These are phyloP conservation scores for Pithys albifrons DNA, from an alignment of 2,113 vertebrate genomes.

Conservation along the genomic window DNA sequence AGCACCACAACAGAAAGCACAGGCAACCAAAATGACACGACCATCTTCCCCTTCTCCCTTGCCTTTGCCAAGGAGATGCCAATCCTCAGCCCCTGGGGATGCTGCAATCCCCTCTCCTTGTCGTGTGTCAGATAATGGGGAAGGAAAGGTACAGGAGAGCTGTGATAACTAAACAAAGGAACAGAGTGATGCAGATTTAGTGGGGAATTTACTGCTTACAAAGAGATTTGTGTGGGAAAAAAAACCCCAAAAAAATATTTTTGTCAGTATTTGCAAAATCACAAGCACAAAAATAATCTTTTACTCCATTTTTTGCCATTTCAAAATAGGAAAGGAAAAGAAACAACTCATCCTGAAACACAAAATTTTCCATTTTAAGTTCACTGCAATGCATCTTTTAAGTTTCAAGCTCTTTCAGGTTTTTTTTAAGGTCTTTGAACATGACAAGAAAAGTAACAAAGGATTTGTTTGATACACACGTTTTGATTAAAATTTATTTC, in stretches of 20 bases:
- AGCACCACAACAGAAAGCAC: not conserved
- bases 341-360: accelerated
- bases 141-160: not conserved
- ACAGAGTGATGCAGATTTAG: not conserved
- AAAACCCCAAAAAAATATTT: not conserved
- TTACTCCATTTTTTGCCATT: not conserved
- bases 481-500: not conserved
- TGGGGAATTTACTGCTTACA: not conserved
- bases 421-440: not conserved
- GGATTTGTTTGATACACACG: not conserved
- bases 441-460: not conserved
- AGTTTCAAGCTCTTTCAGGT: not conserved
- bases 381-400: not conserved
- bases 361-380: not conserved
- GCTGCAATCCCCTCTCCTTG: not conserved
- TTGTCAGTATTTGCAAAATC: not conserved
- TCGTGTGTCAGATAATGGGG: not conserved
- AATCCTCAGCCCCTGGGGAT: not conserved
- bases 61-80: not conserved
- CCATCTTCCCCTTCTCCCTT: not conserved
- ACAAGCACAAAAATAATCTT: not conserved
- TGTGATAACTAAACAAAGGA: not conserved
- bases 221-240: not conserved
- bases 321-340: not conserved
- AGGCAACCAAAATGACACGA: not conserved